Base-by-base conservation (phyloP, 2,888 invertebrate genomes). In the Ceriagrion tenellum region DNA sequence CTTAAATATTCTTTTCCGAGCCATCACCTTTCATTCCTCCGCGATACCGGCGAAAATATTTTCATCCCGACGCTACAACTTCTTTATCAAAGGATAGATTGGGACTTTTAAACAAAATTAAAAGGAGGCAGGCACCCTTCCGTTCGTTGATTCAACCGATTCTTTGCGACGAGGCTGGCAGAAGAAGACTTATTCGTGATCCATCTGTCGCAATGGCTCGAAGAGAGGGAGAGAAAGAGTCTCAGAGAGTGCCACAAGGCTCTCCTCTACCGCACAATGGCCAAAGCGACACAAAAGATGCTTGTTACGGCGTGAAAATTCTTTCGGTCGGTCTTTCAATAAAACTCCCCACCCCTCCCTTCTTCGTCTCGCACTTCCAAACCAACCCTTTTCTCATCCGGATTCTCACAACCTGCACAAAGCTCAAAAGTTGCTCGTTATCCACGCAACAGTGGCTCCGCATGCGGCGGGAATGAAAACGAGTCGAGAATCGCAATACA, bases 221-320 rank as follows among this genome's bases (percentile, higher is more conserved):
- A n/a, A 47, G 69, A 69, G 69, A 47, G 47, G 8, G 47, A 47
- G 47, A 47, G 47, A 47, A 8, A 47, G 47, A 47, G 47, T 4
- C 4, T 47, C 4, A 47, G 47, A 47, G 47, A 47, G 47, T 4
- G 47, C 47, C 47, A 47, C 47, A 23, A 26, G 69, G 69, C 69
- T 26, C 69, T 59, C 90, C n/a, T 26, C n/a, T 10, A 20, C 18
- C 26, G 30, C 90, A 90, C 90, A 91, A 91, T 91, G 63, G 63
- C 81, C 4, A 1, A 47, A 16, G 26, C 81, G 26, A 26, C 93
- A 93, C 93, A 93, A 93, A 93, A 93, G 93, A 93, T 13, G 74
- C 93, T 93, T 93, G 93, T 93, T 93, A 93, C 47, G 69, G 63
- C 93, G 93, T 93, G 93, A 93, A 93, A 93, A 93, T 93, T 74